Evolutionary conservation across 53 echinoderm and acorn worm species (phyloP).

Genomic region (Actinopyga echinites): DNA sequence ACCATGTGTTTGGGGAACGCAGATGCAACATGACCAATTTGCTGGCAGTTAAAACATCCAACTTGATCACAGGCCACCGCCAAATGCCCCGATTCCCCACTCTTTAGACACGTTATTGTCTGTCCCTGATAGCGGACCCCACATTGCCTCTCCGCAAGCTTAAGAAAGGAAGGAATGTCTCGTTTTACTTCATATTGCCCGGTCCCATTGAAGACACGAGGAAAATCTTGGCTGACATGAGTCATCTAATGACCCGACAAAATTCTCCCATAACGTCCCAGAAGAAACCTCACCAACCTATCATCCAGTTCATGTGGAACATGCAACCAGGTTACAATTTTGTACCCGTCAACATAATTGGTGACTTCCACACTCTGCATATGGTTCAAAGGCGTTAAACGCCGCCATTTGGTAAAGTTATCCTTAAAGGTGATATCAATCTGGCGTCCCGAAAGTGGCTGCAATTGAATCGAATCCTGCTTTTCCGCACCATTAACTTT

Average conservation of each 20-base stretch:
- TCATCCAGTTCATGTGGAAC: no score
- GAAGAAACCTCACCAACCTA: background rate
- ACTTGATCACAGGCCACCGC: background rate
- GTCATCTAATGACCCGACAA: background rate
- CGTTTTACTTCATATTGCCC: background rate
- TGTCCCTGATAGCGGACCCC: constrained; percentile 1
- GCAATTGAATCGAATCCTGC: no score
- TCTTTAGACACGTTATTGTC: background rate
- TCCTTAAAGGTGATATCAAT: no score
- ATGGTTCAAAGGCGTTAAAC: no score
- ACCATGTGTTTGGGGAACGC: background rate
- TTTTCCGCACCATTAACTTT: no score
- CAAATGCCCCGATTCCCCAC: background rate
- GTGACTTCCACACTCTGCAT: background rate
- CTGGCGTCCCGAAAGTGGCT: no score
- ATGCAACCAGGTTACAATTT: background rate
- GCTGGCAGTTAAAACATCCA: background rate
- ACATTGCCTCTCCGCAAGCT: background rate
- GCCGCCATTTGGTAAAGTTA: no score
- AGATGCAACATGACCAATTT: background rate
- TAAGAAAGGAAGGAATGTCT: background rate
- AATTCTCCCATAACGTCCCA: background rate
- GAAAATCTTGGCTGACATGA: background rate
- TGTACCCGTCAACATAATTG: background rate
- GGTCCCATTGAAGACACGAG: background rate